These are phyloP conservation scores for Podargus strigoides DNA, from an alignment of 2,797 vertebrate species.

Conservation along the genomic window DNA sequence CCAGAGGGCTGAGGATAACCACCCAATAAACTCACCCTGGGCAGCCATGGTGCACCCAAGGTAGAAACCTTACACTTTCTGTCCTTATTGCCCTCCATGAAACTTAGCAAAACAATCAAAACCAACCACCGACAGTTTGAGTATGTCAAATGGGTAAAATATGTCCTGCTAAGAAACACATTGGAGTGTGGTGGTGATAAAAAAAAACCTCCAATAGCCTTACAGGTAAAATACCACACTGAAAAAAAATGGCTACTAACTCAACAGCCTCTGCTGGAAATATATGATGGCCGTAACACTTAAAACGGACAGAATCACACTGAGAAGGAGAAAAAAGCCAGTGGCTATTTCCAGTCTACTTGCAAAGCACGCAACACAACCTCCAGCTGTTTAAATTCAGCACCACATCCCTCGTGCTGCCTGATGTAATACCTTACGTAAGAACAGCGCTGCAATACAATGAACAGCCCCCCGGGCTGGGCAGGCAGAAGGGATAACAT, in stretches of 20 bases:
- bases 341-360: not conserved
- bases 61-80: not conserved
- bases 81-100: not conserved
- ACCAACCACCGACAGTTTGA: not conserved
- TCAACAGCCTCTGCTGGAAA: not conserved
- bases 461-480: not conserved
- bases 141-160: not conserved
- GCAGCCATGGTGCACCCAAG: not conserved
- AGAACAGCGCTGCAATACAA: not conserved
- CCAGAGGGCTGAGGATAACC: not conserved
- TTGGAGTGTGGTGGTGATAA: not conserved
- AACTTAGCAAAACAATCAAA: not conserved
- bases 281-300: not conserved
- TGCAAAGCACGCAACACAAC: not conserved
- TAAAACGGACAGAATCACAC: not conserved
- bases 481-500: not conserved
- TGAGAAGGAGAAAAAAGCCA: not conserved
- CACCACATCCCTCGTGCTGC: not conserved
- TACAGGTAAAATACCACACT: not conserved
- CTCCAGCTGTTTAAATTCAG: conserved; percentile 6
- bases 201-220: not conserved
- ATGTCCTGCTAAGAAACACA: not conserved
- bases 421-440: not conserved
- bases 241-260: not conserved
- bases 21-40: not conserved